Conservation (phyloP, 2,113 vertebrate genomes). For the Abramis brama region DNA sequence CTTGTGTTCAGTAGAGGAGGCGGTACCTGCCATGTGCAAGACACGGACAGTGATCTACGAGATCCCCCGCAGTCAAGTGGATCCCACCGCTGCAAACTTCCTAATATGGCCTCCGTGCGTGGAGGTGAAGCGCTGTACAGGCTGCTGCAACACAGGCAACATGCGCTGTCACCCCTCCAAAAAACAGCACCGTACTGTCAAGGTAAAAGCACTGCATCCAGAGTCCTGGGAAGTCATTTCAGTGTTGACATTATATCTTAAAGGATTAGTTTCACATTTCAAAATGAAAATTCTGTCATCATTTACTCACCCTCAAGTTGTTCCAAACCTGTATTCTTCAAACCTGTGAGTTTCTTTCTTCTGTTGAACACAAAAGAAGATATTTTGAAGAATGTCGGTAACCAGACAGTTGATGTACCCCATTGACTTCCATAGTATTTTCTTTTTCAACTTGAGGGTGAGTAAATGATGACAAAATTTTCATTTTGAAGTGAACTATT, state of each 20-base stretch:
- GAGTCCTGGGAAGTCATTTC: background rate
- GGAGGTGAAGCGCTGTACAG: constrained; percentile 96
- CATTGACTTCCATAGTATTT: no score
- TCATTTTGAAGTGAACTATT: no score
- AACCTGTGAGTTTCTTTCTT: no score
- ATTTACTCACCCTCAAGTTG: no score
- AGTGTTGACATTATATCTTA: background rate
- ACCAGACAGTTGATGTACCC: no score
- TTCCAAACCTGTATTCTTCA: no score
- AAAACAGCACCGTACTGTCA: constrained; percentile 93
- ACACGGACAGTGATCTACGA: constrained; percentile 97
- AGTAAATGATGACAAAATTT: no score
- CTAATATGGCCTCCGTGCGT: constrained; percentile 97
- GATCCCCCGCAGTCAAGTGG: constrained; percentile 97
- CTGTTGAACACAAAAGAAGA: no score
- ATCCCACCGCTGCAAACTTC: constrained; percentile 97
- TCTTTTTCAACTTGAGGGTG: no score
- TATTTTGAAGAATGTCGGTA: no score
- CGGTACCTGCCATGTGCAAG: constrained; percentile 92
- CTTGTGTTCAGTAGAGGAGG: constrained; percentile 83
- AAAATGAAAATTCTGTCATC: no score
- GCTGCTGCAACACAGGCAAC: constrained; percentile 96
- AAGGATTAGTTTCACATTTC: background rate
- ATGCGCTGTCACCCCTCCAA: constrained; percentile 91
- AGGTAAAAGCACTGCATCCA: constrained; percentile 74